Evolutionary conservation across 2,888 invertebrate species (phyloP).

Genomic region (Lacanobia oleracea): DNA sequence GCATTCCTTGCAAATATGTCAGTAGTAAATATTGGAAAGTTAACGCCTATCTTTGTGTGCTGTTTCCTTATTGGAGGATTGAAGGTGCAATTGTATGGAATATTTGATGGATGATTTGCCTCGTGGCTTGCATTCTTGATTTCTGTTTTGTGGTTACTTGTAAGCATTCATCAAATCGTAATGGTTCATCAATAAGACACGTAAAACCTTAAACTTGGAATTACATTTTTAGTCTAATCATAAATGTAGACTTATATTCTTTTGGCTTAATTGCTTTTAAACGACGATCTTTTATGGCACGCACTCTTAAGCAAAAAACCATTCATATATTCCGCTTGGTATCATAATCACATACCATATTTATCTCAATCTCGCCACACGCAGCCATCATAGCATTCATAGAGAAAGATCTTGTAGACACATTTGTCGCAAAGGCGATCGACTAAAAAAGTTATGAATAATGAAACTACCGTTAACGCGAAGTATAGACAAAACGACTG

Average conservation of each 20-base stretch:
- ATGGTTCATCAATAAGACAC: not conserved
- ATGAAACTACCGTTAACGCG: constrained; percentile 64
- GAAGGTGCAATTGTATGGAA: constrained; percentile 23
- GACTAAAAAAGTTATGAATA: constrained; percentile 66
- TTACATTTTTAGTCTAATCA: not conserved
- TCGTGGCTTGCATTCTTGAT: constrained; percentile 1
- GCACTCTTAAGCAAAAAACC: constrained; percentile 8
- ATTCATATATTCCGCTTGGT: not conserved
- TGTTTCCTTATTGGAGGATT: constrained; percentile 41
- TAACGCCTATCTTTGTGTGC: constrained; percentile 17
- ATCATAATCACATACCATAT: constrained; percentile 42
- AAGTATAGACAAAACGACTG: constrained; percentile 62
- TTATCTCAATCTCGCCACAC: constrained; percentile 45
- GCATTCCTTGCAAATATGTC: constrained; percentile 49
- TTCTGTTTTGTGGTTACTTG: not conserved
- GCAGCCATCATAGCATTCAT: constrained; percentile 37
- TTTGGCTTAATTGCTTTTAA: constrained; percentile 25
- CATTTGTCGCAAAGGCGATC: constrained; percentile 50
- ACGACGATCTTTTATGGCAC: constrained; percentile 16
- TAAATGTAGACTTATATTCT: not conserved
- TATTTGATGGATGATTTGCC: constrained; percentile 22
- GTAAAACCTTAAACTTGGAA: not conserved
- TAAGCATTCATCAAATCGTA: not conserved
- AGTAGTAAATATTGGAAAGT: constrained; percentile 47
- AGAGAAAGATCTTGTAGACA: constrained; percentile 56